Conservation (phyloP, 2,888 invertebrate species). For the Acholoe squamosa region DNA sequence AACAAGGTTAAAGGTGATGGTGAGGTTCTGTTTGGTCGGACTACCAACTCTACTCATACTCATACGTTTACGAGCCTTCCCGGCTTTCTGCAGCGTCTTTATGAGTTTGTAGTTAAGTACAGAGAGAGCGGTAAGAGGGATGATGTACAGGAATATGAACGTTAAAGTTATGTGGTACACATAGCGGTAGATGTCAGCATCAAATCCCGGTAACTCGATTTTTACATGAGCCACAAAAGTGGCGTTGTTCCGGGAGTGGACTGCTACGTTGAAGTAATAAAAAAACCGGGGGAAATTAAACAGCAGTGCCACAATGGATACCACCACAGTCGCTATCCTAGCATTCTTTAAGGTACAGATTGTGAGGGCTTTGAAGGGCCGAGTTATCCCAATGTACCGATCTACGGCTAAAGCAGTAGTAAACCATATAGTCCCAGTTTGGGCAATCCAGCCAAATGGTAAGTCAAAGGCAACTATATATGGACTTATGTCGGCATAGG, state of each 20-base stretch:
- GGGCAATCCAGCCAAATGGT: slow-evolving; percentile 66
- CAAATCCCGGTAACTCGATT: slow-evolving; percentile 61
- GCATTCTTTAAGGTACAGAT: slow-evolving; percentile 63
- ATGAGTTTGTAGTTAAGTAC: slow-evolving; percentile 63
- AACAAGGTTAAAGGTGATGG: slow-evolving; percentile 63
- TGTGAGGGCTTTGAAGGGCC: slow-evolving; percentile 61
- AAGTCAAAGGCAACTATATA: slow-evolving; percentile 65
- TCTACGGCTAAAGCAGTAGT: slow-evolving; percentile 62
- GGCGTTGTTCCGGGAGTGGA: slow-evolving; percentile 43
- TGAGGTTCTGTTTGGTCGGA: slow-evolving; percentile 19
- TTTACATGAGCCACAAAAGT: slow-evolving; percentile 63
- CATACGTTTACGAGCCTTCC: neutral
- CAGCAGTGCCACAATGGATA: slow-evolving; percentile 54
- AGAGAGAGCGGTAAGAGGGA: slow-evolving; percentile 59
- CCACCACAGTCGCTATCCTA: neutral
- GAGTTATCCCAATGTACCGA: slow-evolving; percentile 62
- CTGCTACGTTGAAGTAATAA: slow-evolving; percentile 62
- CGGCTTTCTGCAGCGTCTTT: slow-evolving; percentile 29
- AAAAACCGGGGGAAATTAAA: slow-evolving; percentile 65
- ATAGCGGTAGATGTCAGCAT: slow-evolving; percentile 64
- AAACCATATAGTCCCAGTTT: slow-evolving; percentile 67
- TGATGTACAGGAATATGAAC: slow-evolving; percentile 60
- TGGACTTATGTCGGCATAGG: slow-evolving; percentile 43
- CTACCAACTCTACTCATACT: neutral
- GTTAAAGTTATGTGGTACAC: slow-evolving; percentile 65